Evolutionary conservation across 2,888 invertebrate species (phyloP).

Genomic region (Lottia gigantea): DNA sequence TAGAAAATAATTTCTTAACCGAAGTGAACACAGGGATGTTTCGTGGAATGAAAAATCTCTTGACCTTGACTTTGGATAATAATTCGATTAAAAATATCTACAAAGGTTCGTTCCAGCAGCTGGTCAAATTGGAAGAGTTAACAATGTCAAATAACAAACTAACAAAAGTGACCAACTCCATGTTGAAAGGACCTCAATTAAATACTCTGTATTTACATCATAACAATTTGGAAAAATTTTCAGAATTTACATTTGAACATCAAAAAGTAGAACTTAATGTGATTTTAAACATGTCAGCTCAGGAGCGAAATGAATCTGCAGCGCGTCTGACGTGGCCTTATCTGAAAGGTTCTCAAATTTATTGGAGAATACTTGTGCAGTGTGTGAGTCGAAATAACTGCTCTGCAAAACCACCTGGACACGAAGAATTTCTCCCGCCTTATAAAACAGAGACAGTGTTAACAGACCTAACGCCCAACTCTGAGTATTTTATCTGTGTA

Average conservation of each 20-base stretch:
- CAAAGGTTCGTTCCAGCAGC: constrained; percentile 25
- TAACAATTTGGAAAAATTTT: constrained; percentile 30
- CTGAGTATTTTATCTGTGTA: constrained; percentile 33
- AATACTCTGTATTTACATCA: constrained; percentile 24
- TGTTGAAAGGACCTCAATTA: constrained; percentile 24
- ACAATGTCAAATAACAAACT: constrained; percentile 31
- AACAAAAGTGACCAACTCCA: constrained; percentile 17
- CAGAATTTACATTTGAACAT: constrained; percentile 30
- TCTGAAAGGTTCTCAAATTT: constrained; percentile 32
- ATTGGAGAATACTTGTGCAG: constrained; percentile 30
- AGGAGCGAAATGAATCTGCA: constrained; percentile 12
- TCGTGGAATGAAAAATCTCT: constrained; percentile 43
- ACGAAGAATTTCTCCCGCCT: constrained; percentile 25
- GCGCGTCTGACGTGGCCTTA: constrained; percentile 34
- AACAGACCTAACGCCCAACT: constrained; percentile 17
- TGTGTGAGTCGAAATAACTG: constrained; percentile 17
- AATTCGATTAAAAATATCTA: constrained; percentile 28
- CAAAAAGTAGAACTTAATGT: constrained; percentile 15
- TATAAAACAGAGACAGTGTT: constrained; percentile 25
- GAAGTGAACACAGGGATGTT: constrained; percentile 45
- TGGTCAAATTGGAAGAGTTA: constrained; percentile 25
- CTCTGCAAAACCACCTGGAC: constrained; percentile 16
- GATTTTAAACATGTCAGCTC: constrained; percentile 27
- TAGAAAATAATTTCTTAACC: constrained; percentile 30
- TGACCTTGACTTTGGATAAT: constrained; percentile 24